phyloP scores from a whole-genome alignment of 2,888 invertebrate genomes.

The Polia nebulosa region DNA sequence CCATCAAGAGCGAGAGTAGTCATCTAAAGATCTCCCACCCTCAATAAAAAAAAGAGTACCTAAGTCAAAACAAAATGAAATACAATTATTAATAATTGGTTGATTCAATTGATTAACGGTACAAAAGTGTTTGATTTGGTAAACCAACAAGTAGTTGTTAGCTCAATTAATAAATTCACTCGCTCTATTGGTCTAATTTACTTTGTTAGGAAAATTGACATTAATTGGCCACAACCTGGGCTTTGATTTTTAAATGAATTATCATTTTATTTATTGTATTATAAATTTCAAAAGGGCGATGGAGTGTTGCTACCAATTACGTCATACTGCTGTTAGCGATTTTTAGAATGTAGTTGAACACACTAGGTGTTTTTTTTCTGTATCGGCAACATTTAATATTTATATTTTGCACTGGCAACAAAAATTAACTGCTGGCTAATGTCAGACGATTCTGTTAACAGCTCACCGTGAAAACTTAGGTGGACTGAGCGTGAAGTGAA shows the following conservation, averaged over 20 bases:
- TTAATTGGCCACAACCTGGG: neutral
- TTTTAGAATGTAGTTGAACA: too few relatives aligned
- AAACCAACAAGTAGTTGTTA: slow-evolving; percentile 11
- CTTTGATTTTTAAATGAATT: neutral
- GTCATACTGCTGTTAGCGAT: too few relatives aligned
- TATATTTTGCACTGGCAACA: too few relatives aligned
- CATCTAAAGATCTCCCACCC: neutral
- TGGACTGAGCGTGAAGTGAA: too few relatives aligned
- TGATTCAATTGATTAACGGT: slow-evolving; percentile 12
- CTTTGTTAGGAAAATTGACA: slow-evolving; percentile 15
- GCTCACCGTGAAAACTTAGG: too few relatives aligned
- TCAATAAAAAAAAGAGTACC: neutral
- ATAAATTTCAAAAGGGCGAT: too few relatives aligned
- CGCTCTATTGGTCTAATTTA: slow-evolving; percentile 14
- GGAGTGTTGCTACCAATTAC: too few relatives aligned
- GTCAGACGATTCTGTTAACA: too few relatives aligned
- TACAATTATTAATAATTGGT: slow-evolving; percentile 16
- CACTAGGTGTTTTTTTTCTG: too few relatives aligned
- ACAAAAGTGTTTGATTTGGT: slow-evolving; percentile 18
- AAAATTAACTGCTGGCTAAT: too few relatives aligned
- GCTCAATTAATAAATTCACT: slow-evolving; percentile 18
- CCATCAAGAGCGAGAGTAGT: too few relatives aligned
- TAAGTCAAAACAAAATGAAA: slow-evolving; percentile 18
- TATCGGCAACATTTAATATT: too few relatives aligned
- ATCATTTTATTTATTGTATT: neutral